These are phyloP conservation scores for Myotis davidii DNA, from an alignment of 2,113 vertebrate species.

Conservation along the genomic window DNA sequence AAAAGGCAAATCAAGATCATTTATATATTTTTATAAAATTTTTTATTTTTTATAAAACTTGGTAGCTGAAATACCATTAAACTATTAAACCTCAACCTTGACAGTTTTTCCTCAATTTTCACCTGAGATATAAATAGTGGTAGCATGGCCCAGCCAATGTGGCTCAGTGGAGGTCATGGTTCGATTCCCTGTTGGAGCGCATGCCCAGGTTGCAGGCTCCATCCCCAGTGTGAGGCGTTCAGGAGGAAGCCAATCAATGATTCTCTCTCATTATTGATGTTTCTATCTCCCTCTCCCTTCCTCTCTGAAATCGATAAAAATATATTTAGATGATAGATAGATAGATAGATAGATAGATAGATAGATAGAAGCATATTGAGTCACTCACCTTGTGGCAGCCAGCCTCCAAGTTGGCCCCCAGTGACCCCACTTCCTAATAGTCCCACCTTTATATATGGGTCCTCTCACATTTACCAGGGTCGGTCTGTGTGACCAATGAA, in stretches of 20 bases:
- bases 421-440: neutral
- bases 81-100: conserved; percentile 53
- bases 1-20: conserved; percentile 5
- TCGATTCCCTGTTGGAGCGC: no score
- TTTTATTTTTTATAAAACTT: conserved; percentile 47
- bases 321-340: no score
- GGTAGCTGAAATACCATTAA: conserved; percentile 46
- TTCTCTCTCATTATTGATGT: no score
- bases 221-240: no score
- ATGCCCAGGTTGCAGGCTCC: no score
- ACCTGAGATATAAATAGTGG: neutral
- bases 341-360: no score
- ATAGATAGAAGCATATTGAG: neutral
- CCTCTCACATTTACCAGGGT: neutral
- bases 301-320: no score
- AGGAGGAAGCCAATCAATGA: no score
- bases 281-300: no score
- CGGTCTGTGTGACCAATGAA: neutral
- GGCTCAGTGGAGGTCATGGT: no score
- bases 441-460: neutral
- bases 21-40: conserved; percentile 46
- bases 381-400: neutral
- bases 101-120: neutral
- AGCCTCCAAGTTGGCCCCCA: neutral
- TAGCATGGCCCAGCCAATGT: neutral